Evolutionary conservation across 2,888 invertebrate species (phyloP).

Genomic region (Ectobius pallidus): DNA sequence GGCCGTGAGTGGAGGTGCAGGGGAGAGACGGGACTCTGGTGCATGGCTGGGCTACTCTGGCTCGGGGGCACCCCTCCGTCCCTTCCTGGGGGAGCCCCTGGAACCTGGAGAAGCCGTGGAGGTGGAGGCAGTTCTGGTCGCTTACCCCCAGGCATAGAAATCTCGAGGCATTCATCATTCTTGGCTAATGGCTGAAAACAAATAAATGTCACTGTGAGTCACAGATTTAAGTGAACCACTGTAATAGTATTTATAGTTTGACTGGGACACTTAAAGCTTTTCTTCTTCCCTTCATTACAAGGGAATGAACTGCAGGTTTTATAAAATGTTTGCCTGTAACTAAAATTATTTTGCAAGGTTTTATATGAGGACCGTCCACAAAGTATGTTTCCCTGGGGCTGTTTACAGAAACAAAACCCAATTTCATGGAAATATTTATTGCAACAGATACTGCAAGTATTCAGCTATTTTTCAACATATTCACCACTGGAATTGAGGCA

Average conservation of each 20-base stretch:
- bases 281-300: background rate
- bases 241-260: too few species aligned
- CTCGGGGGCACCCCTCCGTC: conserved; percentile 41
- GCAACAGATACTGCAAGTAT: too few species aligned
- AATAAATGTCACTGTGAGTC: background rate
- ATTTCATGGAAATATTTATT: too few species aligned
- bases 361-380: too few species aligned
- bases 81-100: conserved; percentile 50
- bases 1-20: conserved; percentile 55
- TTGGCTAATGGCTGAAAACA: conserved; percentile 59
- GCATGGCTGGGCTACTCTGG: conserved; percentile 43
- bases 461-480: too few species aligned
- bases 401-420: too few species aligned
- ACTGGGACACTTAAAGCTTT: too few species aligned
- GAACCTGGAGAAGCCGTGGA: conserved; percentile 48
- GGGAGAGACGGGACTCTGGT: conserved; percentile 60
- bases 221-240: too few species aligned
- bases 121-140: conserved; percentile 54
- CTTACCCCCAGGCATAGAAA: conserved; percentile 50
- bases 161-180: conserved; percentile 67
- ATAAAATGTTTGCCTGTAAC: background rate
- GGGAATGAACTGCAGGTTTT: background rate
- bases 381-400: too few species aligned
- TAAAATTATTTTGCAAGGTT: too few species aligned
- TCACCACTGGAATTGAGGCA: too few species aligned